Evolutionary conservation across 2,888 invertebrate species (phyloP).

Genomic region (Salticus scenicus): DNA sequence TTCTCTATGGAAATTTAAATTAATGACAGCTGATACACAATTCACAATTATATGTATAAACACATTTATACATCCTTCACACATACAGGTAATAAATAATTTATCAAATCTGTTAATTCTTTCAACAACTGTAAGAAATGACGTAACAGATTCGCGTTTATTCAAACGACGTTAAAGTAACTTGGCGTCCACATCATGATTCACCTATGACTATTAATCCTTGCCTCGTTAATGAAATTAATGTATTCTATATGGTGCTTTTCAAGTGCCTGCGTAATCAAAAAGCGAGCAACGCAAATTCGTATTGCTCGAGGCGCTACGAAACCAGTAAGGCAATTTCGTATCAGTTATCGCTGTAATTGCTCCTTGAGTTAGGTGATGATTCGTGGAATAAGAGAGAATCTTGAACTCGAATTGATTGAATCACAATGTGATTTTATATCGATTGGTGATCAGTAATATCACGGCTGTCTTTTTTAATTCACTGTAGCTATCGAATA

Average conservation of each 20-base stretch:
- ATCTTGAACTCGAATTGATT: neutral
- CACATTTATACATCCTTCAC: too few species aligned
- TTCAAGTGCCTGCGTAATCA: slow-evolving; percentile 8
- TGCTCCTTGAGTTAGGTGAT: slow-evolving; percentile 37
- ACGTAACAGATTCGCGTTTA: too few species aligned
- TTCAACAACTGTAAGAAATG: too few species aligned
- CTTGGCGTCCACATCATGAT: neutral
- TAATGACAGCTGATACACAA: too few species aligned
- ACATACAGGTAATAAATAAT: too few species aligned
- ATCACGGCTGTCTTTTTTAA: too few species aligned
- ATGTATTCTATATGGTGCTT: slow-evolving; percentile 25
- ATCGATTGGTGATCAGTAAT: too few species aligned
- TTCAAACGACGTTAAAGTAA: neutral
- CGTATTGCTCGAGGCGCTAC: slow-evolving; percentile 9
- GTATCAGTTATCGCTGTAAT: neutral
- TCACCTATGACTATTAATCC: slow-evolving; percentile 31
- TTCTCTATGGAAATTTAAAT: too few species aligned
- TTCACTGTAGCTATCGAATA: too few species aligned
- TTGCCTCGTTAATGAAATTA: slow-evolving; percentile 37
- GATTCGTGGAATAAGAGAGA: neutral
- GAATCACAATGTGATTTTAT: neutral
- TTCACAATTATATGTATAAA: too few species aligned
- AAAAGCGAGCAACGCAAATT: neutral
- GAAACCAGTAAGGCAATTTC: slow-evolving; percentile 6
- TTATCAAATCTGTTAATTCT: too few species aligned